Percentiles rank a stretch among this genome's conserved stretches.
Evolutionary conservation across 2,888 invertebrate species (phyloP).

Genomic region (Capitulum mitella): DNA sequence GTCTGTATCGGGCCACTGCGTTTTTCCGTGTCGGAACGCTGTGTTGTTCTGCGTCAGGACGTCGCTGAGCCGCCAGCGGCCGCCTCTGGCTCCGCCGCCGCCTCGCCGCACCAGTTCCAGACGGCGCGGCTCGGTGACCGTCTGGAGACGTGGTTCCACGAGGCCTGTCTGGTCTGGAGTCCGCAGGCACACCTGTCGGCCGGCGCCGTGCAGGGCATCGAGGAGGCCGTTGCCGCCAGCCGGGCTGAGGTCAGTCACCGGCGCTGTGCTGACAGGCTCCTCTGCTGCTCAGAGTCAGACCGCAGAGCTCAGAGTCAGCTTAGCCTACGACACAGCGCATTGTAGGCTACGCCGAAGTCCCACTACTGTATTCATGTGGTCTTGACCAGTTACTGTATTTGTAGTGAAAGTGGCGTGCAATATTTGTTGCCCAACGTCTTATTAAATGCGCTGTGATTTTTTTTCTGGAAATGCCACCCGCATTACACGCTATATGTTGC

Average conservation of each 20-base stretch:
- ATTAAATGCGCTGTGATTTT: too few species aligned
- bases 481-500: too few species aligned
- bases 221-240: constrained; percentile 30
- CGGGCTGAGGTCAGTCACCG: background rate
- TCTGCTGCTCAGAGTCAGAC: too few species aligned
- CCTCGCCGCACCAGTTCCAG: background rate
- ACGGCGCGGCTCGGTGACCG: background rate
- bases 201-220: constrained; percentile 32
- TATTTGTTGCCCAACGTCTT: too few species aligned
- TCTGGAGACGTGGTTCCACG: constrained; percentile 35
- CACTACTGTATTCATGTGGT: too few species aligned
- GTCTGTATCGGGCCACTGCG: background rate
- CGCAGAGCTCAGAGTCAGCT: too few species aligned
- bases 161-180: constrained; percentile 34
- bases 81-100: background rate
- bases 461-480: too few species aligned
- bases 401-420: too few species aligned
- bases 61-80: background rate
- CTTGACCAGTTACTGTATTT: too few species aligned
- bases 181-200: constrained; percentile 33
- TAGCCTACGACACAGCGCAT: too few species aligned
- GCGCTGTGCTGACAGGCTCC: too few species aligned
- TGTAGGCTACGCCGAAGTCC: too few species aligned
- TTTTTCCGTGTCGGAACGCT: background rate
- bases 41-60: background rate